These are phyloP conservation scores for Drosophila ustulata DNA, from an alignment of 2,888 invertebrate genomes.

Conservation along the genomic window DNA sequence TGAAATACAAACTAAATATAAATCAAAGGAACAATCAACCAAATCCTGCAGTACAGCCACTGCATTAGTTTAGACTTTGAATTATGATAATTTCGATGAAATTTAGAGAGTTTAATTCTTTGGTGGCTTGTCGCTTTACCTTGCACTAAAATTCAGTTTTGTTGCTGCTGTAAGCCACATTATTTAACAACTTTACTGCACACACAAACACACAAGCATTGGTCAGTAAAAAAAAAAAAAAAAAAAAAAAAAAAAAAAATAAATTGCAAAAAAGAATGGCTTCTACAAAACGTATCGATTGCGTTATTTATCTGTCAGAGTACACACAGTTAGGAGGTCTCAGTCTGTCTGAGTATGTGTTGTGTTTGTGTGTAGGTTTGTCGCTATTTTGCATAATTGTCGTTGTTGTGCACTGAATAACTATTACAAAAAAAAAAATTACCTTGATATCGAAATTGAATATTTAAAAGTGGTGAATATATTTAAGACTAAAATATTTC, in stretches of 20 bases:
- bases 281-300: constrained; percentile 38
- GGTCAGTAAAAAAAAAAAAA: constrained; percentile 47
- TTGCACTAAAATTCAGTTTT: constrained; percentile 46
- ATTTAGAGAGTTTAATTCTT: neutral
- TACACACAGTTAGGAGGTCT: constrained; percentile 6
- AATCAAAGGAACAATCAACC: constrained; percentile 39
- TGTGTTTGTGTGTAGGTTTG: constrained; percentile 24
- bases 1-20: constrained; percentile 8
- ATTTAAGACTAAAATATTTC: too few relatives aligned
- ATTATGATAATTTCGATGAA: neutral
- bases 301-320: constrained; percentile 35
- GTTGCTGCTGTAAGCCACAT: constrained; percentile 72
- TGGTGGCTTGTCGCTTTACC: constrained; percentile 56
- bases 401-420: neutral
- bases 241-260: constrained; percentile 14
- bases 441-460: too few relatives aligned
- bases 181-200: constrained; percentile 79
- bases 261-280: constrained; percentile 14
- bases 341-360: neutral
- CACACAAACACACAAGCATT: constrained; percentile 70
- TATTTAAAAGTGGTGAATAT: too few relatives aligned
- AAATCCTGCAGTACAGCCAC: constrained; percentile 39
- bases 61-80: constrained; percentile 50
- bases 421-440: too few relatives aligned
- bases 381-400: constrained; percentile 43